A percentile compares a stretch with the other conserved stretches of the same genome.
Evolutionary conservation across 2,113 vertebrate species (phyloP).

Genomic region (Sorex fumeus): DNA sequence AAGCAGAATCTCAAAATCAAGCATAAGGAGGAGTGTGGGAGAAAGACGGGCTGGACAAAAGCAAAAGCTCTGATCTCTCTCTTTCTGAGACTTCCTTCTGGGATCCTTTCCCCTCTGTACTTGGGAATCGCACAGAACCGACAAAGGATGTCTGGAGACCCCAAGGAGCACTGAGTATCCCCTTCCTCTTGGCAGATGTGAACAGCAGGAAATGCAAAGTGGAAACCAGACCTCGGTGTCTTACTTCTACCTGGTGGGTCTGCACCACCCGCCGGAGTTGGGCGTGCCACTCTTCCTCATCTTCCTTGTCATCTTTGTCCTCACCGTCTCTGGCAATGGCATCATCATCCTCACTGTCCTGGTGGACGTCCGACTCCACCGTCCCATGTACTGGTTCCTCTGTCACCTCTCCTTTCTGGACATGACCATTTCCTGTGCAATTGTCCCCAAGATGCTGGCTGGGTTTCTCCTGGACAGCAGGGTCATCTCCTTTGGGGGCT

Average conservation of each 20-base stretch:
- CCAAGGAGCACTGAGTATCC: background rate
- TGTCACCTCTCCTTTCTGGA: constrained; percentile 85
- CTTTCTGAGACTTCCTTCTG: background rate
- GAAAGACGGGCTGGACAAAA: background rate
- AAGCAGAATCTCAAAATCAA: constrained; percentile 4
- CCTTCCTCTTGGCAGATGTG: background rate
- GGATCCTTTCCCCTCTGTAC: background rate
- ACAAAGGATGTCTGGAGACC: background rate
- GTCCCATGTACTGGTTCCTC: constrained; percentile 85
- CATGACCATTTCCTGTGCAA: constrained; percentile 83
- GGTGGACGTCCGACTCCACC: constrained; percentile 78
- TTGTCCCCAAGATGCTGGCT: constrained; percentile 85
- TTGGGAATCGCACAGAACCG: background rate
- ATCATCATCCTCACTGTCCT: constrained; percentile 83
- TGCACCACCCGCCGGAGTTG: constrained; percentile 74
- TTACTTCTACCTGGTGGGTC: constrained; percentile 82
- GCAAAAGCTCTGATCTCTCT: background rate
- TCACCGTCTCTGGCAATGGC: constrained; percentile 82
- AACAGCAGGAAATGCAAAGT: constrained; percentile 58
- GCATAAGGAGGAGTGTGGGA: fast-evolving
- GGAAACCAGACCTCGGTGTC: constrained; percentile 72
- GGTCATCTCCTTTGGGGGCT: constrained; percentile 83
- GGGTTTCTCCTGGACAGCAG: constrained; percentile 80
- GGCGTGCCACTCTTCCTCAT: constrained; percentile 59
- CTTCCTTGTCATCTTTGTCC: constrained; percentile 79